phyloP scores from a whole-genome alignment of 2,113 vertebrate genomes.

The Ceyx margarethae region DNA sequence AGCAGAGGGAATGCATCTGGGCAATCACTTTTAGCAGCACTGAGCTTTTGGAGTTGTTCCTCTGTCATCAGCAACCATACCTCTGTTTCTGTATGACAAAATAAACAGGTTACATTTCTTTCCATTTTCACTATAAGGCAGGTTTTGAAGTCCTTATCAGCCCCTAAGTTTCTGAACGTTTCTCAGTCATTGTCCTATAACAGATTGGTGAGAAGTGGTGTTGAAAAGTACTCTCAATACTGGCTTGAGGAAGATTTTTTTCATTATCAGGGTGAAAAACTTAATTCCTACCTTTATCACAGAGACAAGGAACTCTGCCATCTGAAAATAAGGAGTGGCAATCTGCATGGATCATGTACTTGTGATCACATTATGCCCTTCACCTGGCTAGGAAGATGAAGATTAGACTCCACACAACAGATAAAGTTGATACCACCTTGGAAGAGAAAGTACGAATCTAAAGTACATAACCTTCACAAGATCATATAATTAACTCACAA shows the following conservation, averaged over 20 bases:
- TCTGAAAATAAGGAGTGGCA: not conserved
- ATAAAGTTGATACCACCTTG: not conserved
- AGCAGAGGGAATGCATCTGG: not conserved
- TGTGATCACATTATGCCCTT: not conserved
- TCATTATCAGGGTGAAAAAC: not conserved
- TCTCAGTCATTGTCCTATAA: not conserved
- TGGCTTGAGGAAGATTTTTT: not conserved
- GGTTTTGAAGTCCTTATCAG: not conserved
- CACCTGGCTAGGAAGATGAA: not conserved
- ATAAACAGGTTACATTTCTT: not conserved
- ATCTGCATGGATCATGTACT: not conserved
- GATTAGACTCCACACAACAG: not conserved
- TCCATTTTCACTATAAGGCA: not conserved
- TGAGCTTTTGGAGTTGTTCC: not conserved
- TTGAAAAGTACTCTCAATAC: not conserved
- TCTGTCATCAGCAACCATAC: not conserved
- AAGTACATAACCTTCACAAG: not conserved
- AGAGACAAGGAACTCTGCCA: not conserved
- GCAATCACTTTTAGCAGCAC: not conserved
- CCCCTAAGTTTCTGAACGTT: not conserved
- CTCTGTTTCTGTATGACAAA: not conserved
- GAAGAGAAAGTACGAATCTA: not conserved
- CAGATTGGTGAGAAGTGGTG: not conserved
- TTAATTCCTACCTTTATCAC: not conserved
- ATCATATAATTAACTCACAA: not conserved